Conservation (phyloP, 2,888 invertebrate genomes). For the Drosophila nigricruria region DNA sequence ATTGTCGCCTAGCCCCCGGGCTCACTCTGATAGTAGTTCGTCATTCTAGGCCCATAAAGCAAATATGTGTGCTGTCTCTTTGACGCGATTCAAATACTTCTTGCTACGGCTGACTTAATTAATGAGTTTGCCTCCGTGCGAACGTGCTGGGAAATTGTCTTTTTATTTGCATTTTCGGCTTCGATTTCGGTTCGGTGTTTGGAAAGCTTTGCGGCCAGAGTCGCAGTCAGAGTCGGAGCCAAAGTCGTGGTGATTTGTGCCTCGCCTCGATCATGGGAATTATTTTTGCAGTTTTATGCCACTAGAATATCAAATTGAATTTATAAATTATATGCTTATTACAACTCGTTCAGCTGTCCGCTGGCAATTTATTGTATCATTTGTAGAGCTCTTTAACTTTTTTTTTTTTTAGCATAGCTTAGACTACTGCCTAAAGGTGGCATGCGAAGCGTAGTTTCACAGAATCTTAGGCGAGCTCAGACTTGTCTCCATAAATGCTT, state of each 20-base stretch:
- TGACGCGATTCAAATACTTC: conserved; percentile 23
- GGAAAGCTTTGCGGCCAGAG: conserved; percentile 25
- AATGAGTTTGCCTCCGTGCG: conserved; percentile 70
- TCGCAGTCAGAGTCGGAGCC: not conserved
- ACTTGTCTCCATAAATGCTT: conserved; percentile 36
- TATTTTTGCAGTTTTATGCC: conserved; percentile 75
- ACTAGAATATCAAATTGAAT: conserved; percentile 71
- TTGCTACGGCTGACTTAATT: conserved; percentile 65
- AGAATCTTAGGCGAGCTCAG: not conserved
- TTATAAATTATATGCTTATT: conserved; percentile 80
- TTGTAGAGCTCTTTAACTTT: conserved; percentile 11
- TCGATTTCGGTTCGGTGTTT: conserved; percentile 3
- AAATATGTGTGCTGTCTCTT: conserved; percentile 42
- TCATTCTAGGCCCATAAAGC: conserved; percentile 42
- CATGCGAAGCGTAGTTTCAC: not conserved
- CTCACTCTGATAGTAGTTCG: conserved; percentile 5
- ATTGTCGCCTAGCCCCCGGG: conserved; percentile 33
- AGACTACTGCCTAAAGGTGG: not conserved
- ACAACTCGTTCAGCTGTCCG: conserved; percentile 69
- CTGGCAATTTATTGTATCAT: conserved; percentile 7
- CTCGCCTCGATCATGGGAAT: conserved; percentile 71
- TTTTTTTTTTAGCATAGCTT: not conserved
- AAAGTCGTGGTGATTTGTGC: conserved; percentile 63
- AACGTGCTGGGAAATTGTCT: conserved; percentile 80
- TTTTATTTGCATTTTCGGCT: conserved; percentile 68